phyloP scores from a whole-genome alignment of 2,797 vertebrate genomes.

The Leontopithecus rosalia region DNA sequence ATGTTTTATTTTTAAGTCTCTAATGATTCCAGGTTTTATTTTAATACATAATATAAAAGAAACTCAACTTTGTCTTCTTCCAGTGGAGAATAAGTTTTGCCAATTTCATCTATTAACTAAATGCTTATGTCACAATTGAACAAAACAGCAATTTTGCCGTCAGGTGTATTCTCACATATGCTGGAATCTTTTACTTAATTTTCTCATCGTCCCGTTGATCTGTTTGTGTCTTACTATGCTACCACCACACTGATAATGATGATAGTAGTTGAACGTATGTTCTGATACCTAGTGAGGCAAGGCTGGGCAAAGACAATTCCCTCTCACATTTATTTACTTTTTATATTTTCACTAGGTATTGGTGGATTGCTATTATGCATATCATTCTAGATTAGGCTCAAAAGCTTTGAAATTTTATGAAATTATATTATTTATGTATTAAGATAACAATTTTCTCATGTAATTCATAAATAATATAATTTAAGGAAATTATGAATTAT shows the following conservation, averaged over 20 bases:
- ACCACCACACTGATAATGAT: background rate
- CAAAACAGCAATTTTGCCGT: background rate
- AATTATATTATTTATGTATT: background rate
- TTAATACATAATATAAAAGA: background rate
- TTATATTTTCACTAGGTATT: background rate
- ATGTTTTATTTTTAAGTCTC: background rate
- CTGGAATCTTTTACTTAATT: background rate
- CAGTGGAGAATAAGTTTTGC: background rate
- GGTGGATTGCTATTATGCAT: background rate
- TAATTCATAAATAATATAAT: background rate
- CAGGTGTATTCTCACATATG: background rate
- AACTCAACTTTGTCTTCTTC: background rate
- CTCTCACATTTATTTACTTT: background rate
- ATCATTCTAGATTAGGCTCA: background rate
- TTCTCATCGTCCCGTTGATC: background rate
- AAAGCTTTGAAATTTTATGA: background rate
- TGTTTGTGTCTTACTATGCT: background rate
- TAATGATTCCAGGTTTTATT: slow-evolving; percentile 21
- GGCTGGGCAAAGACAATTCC: background rate
- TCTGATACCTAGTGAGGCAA: background rate
- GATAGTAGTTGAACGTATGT: background rate
- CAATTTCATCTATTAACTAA: background rate
- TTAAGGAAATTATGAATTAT: background rate
- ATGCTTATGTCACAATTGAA: background rate
- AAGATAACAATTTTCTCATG: background rate